Percentiles rank a stretch among this genome's conserved stretches.
Evolutionary conservation across 2,113 vertebrate species (phyloP).

Genomic region (Percopsis transmontana): DNA sequence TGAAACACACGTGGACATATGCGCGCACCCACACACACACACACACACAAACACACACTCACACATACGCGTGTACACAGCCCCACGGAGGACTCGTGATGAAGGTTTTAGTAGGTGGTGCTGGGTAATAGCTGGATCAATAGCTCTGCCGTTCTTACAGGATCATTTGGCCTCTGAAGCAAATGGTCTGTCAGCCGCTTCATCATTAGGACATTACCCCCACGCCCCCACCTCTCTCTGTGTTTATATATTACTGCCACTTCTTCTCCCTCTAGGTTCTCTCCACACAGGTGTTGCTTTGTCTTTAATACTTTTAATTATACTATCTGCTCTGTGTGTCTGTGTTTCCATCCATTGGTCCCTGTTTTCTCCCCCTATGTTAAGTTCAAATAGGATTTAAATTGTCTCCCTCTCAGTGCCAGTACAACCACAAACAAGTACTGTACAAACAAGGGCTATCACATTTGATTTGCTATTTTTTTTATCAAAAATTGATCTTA

Average conservation of each 20-base stretch:
- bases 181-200: constrained; percentile 68
- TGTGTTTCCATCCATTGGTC: too few species aligned
- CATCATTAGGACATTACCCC: constrained; percentile 69
- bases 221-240: constrained; percentile 6
- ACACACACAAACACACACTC: neutral
- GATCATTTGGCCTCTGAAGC: constrained; percentile 72
- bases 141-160: constrained; percentile 71
- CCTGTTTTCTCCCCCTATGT: neutral
- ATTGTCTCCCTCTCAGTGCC: too few species aligned
- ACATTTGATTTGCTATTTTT: too few species aligned
- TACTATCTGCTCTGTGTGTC: too few species aligned
- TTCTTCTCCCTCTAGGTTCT: constrained; percentile 4
- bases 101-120: constrained; percentile 54
- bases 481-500: too few species aligned
- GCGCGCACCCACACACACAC: too few species aligned
- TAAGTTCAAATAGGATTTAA: neutral
- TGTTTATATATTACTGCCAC: too few species aligned
- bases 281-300: too few species aligned
- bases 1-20: too few species aligned
- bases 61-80: constrained; percentile 27
- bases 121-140: constrained; percentile 66
- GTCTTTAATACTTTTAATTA: too few species aligned
- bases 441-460: too few species aligned
- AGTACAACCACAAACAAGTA: too few species aligned
- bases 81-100: neutral